Evolutionary conservation across 2,113 vertebrate species (phyloP).

Genomic region (Malurus elegans): DNA sequence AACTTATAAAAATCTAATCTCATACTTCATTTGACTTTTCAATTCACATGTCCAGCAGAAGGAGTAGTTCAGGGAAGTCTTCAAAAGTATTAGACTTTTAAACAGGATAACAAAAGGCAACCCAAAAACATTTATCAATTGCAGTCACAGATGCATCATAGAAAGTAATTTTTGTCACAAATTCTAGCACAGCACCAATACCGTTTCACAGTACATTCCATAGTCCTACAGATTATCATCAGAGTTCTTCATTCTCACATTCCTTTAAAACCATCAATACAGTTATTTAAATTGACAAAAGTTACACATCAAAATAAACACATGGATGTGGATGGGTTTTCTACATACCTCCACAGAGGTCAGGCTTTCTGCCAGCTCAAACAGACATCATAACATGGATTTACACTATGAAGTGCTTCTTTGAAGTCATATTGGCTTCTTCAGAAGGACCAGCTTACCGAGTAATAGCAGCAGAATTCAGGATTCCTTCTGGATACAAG

Average conservation of each 20-base stretch:
- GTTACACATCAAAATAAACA: background rate
- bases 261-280: background rate
- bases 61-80: background rate
- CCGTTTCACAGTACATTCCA: background rate
- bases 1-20: background rate
- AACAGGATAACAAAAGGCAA: background rate
- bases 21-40: background rate
- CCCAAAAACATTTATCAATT: background rate
- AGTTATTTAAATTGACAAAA: background rate
- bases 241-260: background rate
- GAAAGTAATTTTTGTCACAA: background rate
- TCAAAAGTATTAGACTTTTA: background rate
- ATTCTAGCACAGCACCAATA: background rate
- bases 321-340: background rate
- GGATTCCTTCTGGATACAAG: background rate
- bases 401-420: background rate
- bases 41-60: background rate
- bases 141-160: background rate
- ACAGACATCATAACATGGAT: background rate
- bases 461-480: background rate
- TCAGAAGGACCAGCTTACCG: background rate
- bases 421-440: background rate
- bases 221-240: background rate
- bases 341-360: background rate
- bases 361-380: background rate